Evolutionary conservation across 2,888 invertebrate genomes (phyloP), one percentile per base, ranked within the genome.

Genomic region (Netelia melanura): DNA sequence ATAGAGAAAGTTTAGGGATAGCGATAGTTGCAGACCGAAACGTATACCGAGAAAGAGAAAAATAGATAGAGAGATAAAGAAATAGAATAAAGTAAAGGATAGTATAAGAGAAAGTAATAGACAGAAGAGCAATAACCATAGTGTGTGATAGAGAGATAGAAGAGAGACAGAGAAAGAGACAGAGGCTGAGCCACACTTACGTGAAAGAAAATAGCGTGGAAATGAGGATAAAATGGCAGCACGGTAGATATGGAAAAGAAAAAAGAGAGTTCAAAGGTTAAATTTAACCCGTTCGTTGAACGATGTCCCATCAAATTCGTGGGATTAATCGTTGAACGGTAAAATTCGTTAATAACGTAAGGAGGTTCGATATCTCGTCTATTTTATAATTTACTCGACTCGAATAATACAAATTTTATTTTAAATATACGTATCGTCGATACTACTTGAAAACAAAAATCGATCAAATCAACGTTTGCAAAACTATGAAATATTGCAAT

Each of bases 141-240:
- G 68, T 64, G 70, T 70, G 71, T 68, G 74, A 78, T 83, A 86
- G 58, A 58, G 58, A 58, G 17, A 58, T 30, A 74, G 79, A 81
- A 85, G 80, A 84, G 76, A 86, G 76, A 86, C 75, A 83, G 76
- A 85, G 85, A 89, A 86, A 89, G 86, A 91, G 88, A 90, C 87
- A 90, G 89, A 91, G 89, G 89, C 90, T 91, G 90, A 90, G 89
- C 89, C 92, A 92, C 91, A 92, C 92, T 93, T 93, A 92, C 92
- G 92, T 93, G 92, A 92, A 92, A 92, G 90, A 93, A 92, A 93
- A 93, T 92, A 92, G 91, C 92, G 92, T 92, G 92, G 92, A 92
- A 93, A 92, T 93, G 92, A 93, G 92, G 92, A 92, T 92, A 93
- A 93, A 93, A 93, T 92, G 81, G 91, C 92, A 91, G 92, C 93